A percentile compares a stretch with the other conserved stretches of the same genome.
Evolutionary conservation across 2,113 vertebrate species (phyloP).

Genomic region (Arothron firmamentum): DNA sequence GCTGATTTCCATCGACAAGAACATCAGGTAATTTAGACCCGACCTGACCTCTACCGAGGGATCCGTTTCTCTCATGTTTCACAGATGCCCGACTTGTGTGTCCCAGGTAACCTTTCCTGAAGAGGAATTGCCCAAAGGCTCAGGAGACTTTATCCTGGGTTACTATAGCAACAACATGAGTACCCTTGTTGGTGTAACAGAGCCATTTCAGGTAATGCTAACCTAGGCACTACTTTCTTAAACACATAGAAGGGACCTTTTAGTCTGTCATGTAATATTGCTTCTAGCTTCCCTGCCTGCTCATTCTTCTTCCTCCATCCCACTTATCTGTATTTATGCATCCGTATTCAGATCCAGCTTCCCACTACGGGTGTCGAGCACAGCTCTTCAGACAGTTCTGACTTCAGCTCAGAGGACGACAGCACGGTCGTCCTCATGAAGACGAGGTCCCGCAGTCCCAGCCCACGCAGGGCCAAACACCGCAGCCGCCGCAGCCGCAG

Average conservation of each 20-base stretch:
- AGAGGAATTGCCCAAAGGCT: slow-evolving; percentile 86
- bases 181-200: slow-evolving; percentile 86
- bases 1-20: slow-evolving; percentile 72
- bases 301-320: neutral
- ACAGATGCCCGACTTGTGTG: slow-evolving; percentile 33
- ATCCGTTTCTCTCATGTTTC: slow-evolving; percentile 18
- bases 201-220: slow-evolving; percentile 88
- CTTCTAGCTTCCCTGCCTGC: neutral
- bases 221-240: neutral
- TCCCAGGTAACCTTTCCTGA: slow-evolving; percentile 85
- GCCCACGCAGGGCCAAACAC: slow-evolving; percentile 78
- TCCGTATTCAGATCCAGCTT: slow-evolving; percentile 80
- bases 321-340: neutral
- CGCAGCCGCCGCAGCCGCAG: slow-evolving; percentile 75
- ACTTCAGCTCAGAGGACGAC: slow-evolving; percentile 85
- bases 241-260: neutral
- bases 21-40: slow-evolving; percentile 72
- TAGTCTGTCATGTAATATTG: too few species aligned
- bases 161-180: slow-evolving; percentile 90
- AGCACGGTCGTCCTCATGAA: slow-evolving; percentile 82
- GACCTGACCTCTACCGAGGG: neutral
- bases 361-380: slow-evolving; percentile 73
- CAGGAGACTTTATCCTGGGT: slow-evolving; percentile 89
- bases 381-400: slow-evolving; percentile 84
- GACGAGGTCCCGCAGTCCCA: slow-evolving; percentile 85